phyloP scores from a whole-genome alignment of 2,113 vertebrate genomes.

The Circaetus gallicus region DNA sequence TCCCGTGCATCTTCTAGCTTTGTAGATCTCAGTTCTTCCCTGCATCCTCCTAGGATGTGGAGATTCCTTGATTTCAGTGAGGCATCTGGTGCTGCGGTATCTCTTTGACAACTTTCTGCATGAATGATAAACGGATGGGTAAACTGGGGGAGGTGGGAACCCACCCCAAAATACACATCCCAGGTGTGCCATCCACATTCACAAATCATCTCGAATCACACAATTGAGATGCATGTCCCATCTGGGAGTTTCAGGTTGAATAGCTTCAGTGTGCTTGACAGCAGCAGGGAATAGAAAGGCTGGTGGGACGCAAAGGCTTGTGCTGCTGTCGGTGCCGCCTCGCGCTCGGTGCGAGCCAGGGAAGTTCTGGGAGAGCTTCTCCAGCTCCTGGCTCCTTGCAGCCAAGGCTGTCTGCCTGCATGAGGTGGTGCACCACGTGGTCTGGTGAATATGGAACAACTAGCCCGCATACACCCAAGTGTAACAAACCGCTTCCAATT shows the following conservation, averaged over 20 bases:
- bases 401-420: not conserved
- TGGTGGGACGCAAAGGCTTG: not conserved
- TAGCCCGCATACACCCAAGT: accelerated
- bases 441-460: not conserved
- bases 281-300: not conserved
- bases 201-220: not conserved
- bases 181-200: not conserved
- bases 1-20: accelerated
- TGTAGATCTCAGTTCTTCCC: not conserved
- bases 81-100: not conserved
- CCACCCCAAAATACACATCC: not conserved
- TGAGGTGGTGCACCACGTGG: not conserved
- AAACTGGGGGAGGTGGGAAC: no score
- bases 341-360: not conserved
- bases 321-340: no score
- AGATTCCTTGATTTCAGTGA: not conserved
- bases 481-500: not conserved
- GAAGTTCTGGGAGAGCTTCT: no score
- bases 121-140: not conserved
- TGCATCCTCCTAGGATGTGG: not conserved
- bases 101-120: not conserved
- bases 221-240: accelerated
- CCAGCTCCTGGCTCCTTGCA: not conserved
- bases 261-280: accelerated
- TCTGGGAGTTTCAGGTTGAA: not conserved